Evolutionary conservation across 2,888 invertebrate genomes (phyloP).

Genomic region (Dynastes hyllus): DNA sequence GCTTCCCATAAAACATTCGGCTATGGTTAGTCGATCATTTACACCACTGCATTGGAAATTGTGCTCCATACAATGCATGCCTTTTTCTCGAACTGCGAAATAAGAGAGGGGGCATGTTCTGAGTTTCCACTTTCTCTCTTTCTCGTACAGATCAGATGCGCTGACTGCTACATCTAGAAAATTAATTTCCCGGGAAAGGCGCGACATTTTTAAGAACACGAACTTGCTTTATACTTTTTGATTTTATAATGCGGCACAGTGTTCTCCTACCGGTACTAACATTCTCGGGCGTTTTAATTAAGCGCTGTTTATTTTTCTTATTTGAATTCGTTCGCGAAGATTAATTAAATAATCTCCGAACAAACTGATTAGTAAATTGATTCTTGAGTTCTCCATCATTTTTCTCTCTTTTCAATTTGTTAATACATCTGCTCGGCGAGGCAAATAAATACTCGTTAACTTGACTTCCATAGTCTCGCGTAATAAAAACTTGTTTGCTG

Average conservation of each 20-base stretch:
- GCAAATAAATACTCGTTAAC: neutral
- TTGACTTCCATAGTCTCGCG: neutral
- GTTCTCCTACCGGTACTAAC: slow-evolving; percentile 9
- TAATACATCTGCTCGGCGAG: neutral
- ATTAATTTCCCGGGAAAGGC: slow-evolving; percentile 32
- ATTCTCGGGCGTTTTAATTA: slow-evolving; percentile 36
- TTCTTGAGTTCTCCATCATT: neutral
- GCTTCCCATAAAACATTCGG: no score
- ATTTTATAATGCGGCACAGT: slow-evolving; percentile 40
- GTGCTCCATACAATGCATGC: no score
- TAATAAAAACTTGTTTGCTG: no score
- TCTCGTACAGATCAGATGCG: neutral
- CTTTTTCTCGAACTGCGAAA: no score
- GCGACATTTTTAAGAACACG: slow-evolving; percentile 24
- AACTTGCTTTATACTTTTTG: slow-evolving; percentile 44
- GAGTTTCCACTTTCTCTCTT: neutral
- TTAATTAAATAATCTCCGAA: slow-evolving; percentile 34
- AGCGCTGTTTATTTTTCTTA: slow-evolving; percentile 37
- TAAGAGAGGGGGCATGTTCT: neutral
- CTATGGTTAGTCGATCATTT: no score
- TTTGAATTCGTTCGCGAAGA: slow-evolving; percentile 31
- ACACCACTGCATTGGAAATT: no score
- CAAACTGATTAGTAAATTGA: slow-evolving; percentile 22
- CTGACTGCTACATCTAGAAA: slow-evolving; percentile 39
- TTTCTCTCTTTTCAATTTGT: neutral